Evolutionary conservation across 1,140 invertebrate species (phyloP).

Genomic region (Penaeus vannamei): DNA sequence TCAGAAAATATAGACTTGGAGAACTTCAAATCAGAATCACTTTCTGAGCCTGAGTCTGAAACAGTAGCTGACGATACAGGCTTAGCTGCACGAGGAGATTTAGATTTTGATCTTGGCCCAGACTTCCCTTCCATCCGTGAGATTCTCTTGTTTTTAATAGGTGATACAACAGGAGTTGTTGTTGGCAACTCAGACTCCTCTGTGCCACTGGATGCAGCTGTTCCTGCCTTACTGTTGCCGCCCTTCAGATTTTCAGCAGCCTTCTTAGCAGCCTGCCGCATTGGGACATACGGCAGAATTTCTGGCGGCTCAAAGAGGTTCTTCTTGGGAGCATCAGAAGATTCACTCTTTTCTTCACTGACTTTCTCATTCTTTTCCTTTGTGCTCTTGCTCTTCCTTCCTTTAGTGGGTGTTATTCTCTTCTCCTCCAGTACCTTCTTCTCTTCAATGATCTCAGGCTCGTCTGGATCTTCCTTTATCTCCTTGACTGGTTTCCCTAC

Average conservation of each 20-base stretch:
- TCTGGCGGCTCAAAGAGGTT: slow-evolving; percentile 72
- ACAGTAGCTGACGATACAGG: slow-evolving; percentile 37
- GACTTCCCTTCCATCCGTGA: slow-evolving; percentile 44
- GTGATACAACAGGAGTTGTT: slow-evolving; percentile 40
- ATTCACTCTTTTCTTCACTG: slow-evolving; percentile 38
- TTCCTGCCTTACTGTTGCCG: slow-evolving; percentile 71
- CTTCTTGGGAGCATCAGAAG: slow-evolving; percentile 69
- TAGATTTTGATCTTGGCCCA: slow-evolving; percentile 46
- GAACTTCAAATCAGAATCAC: slow-evolving; percentile 54
- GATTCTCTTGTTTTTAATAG: slow-evolving; percentile 56
- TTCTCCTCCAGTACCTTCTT: slow-evolving; percentile 68
- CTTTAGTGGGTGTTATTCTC: slow-evolving; percentile 69
- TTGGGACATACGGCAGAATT: slow-evolving; percentile 87
- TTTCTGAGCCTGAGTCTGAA: slow-evolving; percentile 57
- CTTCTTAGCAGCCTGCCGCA: slow-evolving; percentile 91
- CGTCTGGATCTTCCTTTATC: slow-evolving; percentile 23
- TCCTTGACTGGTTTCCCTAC: slow-evolving; percentile 44
- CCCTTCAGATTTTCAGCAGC: slow-evolving; percentile 91
- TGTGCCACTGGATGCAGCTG: neutral
- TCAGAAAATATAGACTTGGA: slow-evolving; percentile 67
- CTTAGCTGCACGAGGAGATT: slow-evolving; percentile 42
- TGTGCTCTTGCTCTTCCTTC: slow-evolving; percentile 79
- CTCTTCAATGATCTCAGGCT: slow-evolving; percentile 26
- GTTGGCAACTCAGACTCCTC: slow-evolving; percentile 41
- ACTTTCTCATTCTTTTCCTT: slow-evolving; percentile 73